Percentiles rank a stretch among this genome's conserved stretches.
phyloP scores from a whole-genome alignment of 2,797 vertebrate genomes.

The Limnodromus scolopaceus region DNA sequence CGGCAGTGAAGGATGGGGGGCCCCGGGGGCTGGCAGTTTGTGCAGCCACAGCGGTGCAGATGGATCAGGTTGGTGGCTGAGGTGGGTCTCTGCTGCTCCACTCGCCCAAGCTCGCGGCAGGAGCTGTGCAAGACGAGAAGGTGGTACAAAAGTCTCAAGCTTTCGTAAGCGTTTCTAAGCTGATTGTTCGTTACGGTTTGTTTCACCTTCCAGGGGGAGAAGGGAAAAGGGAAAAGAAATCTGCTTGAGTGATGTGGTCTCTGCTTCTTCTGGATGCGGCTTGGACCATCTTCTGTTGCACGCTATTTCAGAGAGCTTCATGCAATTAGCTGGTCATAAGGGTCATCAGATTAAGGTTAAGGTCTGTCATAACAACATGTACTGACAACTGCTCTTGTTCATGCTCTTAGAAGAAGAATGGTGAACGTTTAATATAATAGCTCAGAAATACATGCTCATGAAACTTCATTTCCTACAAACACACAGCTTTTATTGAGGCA shows the following conservation, averaged over 20 bases:
- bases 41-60: neutral
- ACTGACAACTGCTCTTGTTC: neutral
- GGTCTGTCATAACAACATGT: neutral
- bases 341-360: neutral
- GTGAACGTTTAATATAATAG: neutral
- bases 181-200: neutral
- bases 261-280: neutral
- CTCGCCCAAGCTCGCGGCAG: fast-evolving
- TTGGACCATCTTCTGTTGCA: neutral
- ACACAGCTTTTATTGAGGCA: neutral
- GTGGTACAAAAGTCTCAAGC: neutral
- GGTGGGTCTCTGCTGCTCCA: neutral
- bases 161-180: neutral
- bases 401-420: neutral
- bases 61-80: neutral
- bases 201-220: neutral
- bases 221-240: neutral
- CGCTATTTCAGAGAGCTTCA: neutral
- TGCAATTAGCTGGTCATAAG: neutral
- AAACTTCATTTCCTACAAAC: neutral
- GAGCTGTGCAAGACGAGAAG: neutral
- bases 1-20: neutral
- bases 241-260: neutral
- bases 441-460: neutral
- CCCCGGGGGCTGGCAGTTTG: neutral